Percentiles rank a stretch among this genome's conserved stretches.
Conservation (phyloP, 2,888 invertebrate genomes). For the Osmoderma eremita region DNA sequence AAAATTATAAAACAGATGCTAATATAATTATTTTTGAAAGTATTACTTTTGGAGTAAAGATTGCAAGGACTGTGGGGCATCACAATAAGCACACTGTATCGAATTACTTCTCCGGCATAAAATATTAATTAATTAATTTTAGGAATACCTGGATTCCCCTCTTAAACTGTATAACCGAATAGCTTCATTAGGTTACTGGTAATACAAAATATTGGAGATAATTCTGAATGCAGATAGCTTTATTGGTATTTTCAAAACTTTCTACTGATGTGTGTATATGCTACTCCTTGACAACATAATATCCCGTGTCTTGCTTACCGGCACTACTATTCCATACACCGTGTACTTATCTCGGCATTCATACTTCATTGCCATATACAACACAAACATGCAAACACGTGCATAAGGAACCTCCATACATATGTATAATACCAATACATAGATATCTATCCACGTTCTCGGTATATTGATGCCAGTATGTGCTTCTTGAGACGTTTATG, state of each 20-base stretch:
- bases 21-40: too few species aligned
- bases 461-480: conserved; percentile 15
- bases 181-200: too few species aligned
- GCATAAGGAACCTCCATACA: background rate
- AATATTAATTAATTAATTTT: background rate
- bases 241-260: background rate
- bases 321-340: background rate
- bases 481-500: conserved; percentile 1
- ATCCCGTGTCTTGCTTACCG: conserved; percentile 4
- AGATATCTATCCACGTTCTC: background rate
- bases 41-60: too few species aligned
- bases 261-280: background rate
- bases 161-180: too few species aligned
- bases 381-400: conserved; percentile 3
- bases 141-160: background rate
- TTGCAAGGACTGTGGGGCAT: too few species aligned
- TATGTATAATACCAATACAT: background rate
- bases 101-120: background rate
- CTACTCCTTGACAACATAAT: conserved; percentile 25
- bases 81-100: too few species aligned
- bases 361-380: conserved; percentile 13
- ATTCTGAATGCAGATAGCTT: too few species aligned
- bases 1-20: too few species aligned
- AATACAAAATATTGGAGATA: too few species aligned
- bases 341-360: conserved; percentile 21